Evolutionary conservation across 2,797 vertebrate species (phyloP), one percentile per base, ranked within the genome.

Genomic region (Oreochromis grahami): DNA sequence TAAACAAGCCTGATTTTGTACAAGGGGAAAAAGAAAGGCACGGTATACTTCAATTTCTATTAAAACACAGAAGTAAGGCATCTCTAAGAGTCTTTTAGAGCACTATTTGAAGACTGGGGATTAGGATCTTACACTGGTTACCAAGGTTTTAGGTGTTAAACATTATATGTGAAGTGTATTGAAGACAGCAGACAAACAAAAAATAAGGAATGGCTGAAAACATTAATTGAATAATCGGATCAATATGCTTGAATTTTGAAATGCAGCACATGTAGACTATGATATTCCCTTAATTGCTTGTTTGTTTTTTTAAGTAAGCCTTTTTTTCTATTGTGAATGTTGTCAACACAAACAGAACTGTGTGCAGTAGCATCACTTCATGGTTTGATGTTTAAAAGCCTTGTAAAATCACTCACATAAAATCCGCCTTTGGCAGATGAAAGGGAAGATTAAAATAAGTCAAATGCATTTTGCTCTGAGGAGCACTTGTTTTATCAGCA

Each of bases 401-500:
- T 68, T 79, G 60, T 48, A 77, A 86, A 87, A 79, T 85, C 7
- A 79, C 68, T 60, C 65, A 81, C 79, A 76, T 76, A 14, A 84
- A 78, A 86, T 38, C 24, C 11, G 79, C 56, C 41, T 58, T 32
- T 32, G 84, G 79, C 65, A 86, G 82, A 86, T 88, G 79, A 79
- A 89, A 84, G 60, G 2, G 51, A 85, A 88, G 80, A 88, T 76
- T 12, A 86, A 90, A 84, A 86, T 77, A 60, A 84, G 85, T 83
- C 41, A 77, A 82, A 78, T 87, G 24, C 58, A 77, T 89, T 88
- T 84, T 78, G 34, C 56, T 86, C 77, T 2, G 68, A 87, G 85
- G 89, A 87, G 8, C 58, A 80, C 52, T 76, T 68, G 84, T 88
- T 87, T 91, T 89, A 89, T 93, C 81, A 85, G 4, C 68, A 19